Evolutionary conservation across 2,888 invertebrate species (phyloP), one percentile per base, ranked within the genome.

Genomic region (Microctonus hyperodae): DNA sequence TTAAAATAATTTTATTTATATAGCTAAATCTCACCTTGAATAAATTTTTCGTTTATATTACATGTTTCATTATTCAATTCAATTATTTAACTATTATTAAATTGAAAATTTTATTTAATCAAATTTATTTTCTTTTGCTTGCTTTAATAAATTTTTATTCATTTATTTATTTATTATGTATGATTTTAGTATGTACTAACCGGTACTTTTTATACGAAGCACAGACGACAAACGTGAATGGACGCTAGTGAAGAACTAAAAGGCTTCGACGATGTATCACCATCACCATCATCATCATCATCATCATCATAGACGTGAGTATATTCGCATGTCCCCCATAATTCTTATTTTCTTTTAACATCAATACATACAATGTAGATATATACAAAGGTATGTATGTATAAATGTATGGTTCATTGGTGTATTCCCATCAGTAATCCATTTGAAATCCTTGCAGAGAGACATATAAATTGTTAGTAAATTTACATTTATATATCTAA

Each of bases 241-340:
- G 16, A 44, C 9, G 44, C 16, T 16, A 44, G 44, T 44, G 7
- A 44, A 44, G 44, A 44, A 44, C 44, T 44, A 44, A 44, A 44
- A 44, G 44, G n/a, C 16, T n/a, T 9, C 0, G n/a, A 44, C 16
- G 20, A 20, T 16, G 44, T 44, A 44, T 44, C 44, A 44, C 44
- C 44, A 44, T 44, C 44, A 44, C 44, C 44, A 44, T 44, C n/a
- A n/a, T n/a, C n/a, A n/a, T n/a, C n/a, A 44, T 44, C 44, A 44
- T 16, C 44, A 44, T 44, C 44, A 44, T 44, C 44, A 44, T 44
- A 44, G 44, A 44, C n/a, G 44, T 16, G 44, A 44, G 44, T 16
- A 44, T 44, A 44, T 44, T 44, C 44, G 44, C 44, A 44, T 44
- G 16, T 44, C 44, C 44, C 37, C 44, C 44, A 44, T 44, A 44